phyloP scores from a whole-genome alignment of 2,888 invertebrate species.

The Pantelozetes paolii region DNA sequence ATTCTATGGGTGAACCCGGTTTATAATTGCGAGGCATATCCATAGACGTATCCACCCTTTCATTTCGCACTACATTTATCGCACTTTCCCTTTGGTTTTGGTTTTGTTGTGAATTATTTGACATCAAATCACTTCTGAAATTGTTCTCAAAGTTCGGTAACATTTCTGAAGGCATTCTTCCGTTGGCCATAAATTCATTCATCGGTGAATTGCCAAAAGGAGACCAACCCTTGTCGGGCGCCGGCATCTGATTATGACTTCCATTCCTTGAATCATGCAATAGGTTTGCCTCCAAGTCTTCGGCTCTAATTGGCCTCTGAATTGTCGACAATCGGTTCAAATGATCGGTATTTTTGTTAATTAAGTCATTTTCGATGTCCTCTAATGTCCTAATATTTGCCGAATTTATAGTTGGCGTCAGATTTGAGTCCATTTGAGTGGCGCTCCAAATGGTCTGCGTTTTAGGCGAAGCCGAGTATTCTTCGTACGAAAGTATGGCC shows the following conservation, averaged over 20 bases:
- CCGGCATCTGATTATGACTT: background rate
- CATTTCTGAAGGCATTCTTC: background rate
- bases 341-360: conserved; percentile 21
- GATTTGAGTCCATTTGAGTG: conserved; percentile 31
- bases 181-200: background rate
- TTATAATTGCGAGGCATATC: too few relatives aligned
- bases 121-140: background rate
- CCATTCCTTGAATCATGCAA: background rate
- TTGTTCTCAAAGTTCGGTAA: background rate
- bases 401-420: conserved; percentile 9
- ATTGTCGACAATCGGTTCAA: conserved; percentile 10
- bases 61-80: background rate
- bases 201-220: background rate
- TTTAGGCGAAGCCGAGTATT: conserved; percentile 48
- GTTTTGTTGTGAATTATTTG: background rate
- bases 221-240: background rate
- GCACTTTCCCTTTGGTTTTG: background rate
- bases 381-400: conserved; percentile 31
- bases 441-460: conserved; percentile 45
- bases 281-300: conserved; percentile 41
- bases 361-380: conserved; percentile 24
- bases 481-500: conserved; percentile 33
- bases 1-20: background rate
- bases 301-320: conserved; percentile 28
- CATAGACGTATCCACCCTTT: background rate